Evolutionary conservation across 2,113 vertebrate genomes (phyloP).

Genomic region (Pelodiscus sinensis): DNA sequence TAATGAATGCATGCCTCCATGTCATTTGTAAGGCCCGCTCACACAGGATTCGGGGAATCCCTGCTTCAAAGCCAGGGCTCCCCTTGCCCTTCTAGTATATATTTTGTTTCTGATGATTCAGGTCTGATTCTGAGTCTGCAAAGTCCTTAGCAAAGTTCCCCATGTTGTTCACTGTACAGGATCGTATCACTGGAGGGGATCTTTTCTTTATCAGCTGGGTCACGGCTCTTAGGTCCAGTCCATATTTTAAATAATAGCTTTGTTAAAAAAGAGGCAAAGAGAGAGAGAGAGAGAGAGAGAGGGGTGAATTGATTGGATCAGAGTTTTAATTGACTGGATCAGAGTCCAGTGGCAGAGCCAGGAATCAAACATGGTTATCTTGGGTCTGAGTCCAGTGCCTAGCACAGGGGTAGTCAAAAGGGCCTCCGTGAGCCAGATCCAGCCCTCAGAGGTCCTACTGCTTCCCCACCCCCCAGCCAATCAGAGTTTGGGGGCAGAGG

Average conservation of each 20-base stretch:
- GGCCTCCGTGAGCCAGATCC: no score
- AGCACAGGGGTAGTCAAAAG: neutral
- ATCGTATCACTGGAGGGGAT: neutral
- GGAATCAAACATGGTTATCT: neutral
- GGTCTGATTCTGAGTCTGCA: neutral
- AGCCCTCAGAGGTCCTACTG: no score
- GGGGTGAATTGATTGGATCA: neutral
- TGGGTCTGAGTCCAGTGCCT: neutral
- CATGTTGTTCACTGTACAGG: neutral
- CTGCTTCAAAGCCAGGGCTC: neutral
- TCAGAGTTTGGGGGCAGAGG: no score
- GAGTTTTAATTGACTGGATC: neutral
- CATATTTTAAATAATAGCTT: neutral
- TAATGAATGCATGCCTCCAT: neutral
- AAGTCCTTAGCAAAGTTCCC: neutral
- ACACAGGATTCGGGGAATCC: neutral
- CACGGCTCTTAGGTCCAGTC: neutral
- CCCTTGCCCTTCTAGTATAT: neutral
- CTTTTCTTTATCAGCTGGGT: neutral
- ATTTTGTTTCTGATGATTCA: conserved; percentile 3
- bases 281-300: neutral
- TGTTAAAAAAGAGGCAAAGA: neutral
- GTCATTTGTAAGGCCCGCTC: neutral
- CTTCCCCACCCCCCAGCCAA: no score
- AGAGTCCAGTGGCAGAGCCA: neutral